Evolutionary conservation across 2,888 invertebrate species (phyloP).

Genomic region (Catotricha subobsoleta): DNA sequence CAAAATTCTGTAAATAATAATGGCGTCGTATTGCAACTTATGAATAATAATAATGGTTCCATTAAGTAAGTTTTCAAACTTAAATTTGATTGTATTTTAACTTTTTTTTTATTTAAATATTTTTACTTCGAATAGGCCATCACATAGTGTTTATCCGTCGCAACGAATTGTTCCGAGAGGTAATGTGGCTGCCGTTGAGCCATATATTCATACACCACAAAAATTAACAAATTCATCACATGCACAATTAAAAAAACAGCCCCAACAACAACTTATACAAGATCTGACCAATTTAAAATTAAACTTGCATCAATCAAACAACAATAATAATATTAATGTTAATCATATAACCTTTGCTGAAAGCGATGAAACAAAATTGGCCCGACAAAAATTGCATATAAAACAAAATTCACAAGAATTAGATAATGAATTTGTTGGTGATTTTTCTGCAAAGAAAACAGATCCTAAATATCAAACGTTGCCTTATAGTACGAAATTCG

Average conservation of each 20-base stretch:
- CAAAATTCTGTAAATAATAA: slow-evolving; percentile 4
- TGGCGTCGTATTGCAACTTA: slow-evolving; percentile 2
- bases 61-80: slow-evolving; percentile 4
- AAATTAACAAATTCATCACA: slow-evolving; percentile 27
- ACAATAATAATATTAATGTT: slow-evolving; percentile 23
- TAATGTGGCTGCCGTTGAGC: slow-evolving; percentile 74
- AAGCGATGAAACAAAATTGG: slow-evolving; percentile 33
- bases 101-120: background rate
- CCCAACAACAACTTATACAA: slow-evolving; percentile 20
- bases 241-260: slow-evolving; percentile 16
- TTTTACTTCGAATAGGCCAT: slow-evolving; percentile 12
- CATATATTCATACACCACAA: slow-evolving; percentile 69
- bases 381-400: slow-evolving; percentile 23
- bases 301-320: slow-evolving; percentile 21
- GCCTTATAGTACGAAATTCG: slow-evolving; percentile 76
- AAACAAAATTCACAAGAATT: slow-evolving; percentile 11
- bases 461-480: slow-evolving; percentile 85
- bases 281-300: slow-evolving; percentile 26
- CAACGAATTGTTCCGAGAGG: slow-evolving; percentile 36
- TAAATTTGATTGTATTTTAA: background rate
- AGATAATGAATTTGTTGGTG: slow-evolving; percentile 17
- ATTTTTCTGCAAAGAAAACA: slow-evolving; percentile 62
- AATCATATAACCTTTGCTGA: slow-evolving; percentile 36
- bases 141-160: slow-evolving; percentile 25
- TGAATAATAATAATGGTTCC: background rate